Evolutionary conservation across 1,140 invertebrate species (phyloP).

Genomic region (Drosophila bipectinata): DNA sequence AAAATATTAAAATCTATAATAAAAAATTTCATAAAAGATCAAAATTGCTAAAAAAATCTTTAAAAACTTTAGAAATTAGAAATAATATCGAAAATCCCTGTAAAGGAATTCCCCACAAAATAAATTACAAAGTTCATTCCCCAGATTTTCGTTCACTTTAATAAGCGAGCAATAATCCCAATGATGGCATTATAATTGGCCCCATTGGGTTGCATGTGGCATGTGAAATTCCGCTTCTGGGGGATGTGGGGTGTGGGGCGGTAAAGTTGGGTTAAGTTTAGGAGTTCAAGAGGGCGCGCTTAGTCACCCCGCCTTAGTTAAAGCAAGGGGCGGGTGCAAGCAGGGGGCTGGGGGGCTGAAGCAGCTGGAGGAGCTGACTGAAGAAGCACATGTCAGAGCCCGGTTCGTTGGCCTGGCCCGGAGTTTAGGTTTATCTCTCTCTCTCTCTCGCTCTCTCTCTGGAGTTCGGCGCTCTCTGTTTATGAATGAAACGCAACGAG

Average conservation of each 20-base stretch:
- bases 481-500: conserved; percentile 81
- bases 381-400: conserved; percentile 38
- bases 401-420: conserved; percentile 76
- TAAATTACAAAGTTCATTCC: not conserved
- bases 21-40: too few relatives aligned
- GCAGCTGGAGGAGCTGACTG: not conserved
- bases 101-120: not conserved
- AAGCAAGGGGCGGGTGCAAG: not conserved
- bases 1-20: too few relatives aligned
- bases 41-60: too few relatives aligned
- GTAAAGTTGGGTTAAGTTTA: conserved; percentile 40
- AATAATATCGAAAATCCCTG: not conserved
- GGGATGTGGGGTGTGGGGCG: not conserved
- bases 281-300: conserved; percentile 29
- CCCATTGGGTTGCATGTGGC: conserved; percentile 3
- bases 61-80: too few relatives aligned
- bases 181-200: conserved; percentile 26
- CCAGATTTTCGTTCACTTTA: conserved; percentile 11
- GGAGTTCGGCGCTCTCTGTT: conserved; percentile 68
- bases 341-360: not conserved
- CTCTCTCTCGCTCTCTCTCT: not conserved
- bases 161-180: conserved; percentile 21
- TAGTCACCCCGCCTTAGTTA: conserved; percentile 22
- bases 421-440: not conserved
- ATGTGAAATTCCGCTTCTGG: not conserved